phyloP scores from a whole-genome alignment of 2,113 vertebrate species.

The Microtus ochrogaster region DNA sequence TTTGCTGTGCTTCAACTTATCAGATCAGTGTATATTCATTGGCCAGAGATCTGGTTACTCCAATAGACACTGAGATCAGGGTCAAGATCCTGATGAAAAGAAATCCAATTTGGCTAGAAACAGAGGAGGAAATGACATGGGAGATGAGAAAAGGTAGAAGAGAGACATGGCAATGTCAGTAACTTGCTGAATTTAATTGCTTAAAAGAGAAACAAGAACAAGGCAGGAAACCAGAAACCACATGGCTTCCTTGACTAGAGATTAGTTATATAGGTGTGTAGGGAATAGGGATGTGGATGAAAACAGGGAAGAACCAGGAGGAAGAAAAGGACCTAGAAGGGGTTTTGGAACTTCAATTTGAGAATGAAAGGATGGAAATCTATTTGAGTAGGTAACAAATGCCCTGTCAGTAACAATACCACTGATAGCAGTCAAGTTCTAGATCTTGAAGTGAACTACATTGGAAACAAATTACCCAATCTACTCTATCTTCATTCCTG shows the following conservation, averaged over 20 bases:
- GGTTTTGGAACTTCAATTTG: neutral
- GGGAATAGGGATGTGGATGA: too few species aligned
- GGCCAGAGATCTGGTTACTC: neutral
- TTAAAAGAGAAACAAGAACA: slow-evolving; percentile 30
- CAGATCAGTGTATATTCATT: neutral
- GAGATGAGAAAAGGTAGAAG: neutral
- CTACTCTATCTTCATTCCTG: neutral
- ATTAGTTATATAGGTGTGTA: neutral
- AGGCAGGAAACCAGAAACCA: neutral
- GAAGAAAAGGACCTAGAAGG: neutral
- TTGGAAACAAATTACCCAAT: neutral
- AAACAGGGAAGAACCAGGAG: neutral
- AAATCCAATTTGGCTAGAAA: neutral
- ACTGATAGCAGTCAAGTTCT: neutral
- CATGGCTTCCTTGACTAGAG: neutral
- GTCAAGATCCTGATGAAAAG: neutral
- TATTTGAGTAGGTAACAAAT: neutral
- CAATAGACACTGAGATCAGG: neutral
- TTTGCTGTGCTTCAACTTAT: neutral
- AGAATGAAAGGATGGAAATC: neutral
- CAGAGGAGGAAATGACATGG: neutral
- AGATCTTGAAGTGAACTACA: neutral
- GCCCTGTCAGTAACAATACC: neutral
- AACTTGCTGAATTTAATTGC: neutral
- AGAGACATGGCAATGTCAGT: neutral